Percentiles rank a stretch among this genome's conserved stretches.
These are phyloP conservation scores for Antennarius striatus DNA, from an alignment of 2,113 vertebrate species.

Conservation along the genomic window DNA sequence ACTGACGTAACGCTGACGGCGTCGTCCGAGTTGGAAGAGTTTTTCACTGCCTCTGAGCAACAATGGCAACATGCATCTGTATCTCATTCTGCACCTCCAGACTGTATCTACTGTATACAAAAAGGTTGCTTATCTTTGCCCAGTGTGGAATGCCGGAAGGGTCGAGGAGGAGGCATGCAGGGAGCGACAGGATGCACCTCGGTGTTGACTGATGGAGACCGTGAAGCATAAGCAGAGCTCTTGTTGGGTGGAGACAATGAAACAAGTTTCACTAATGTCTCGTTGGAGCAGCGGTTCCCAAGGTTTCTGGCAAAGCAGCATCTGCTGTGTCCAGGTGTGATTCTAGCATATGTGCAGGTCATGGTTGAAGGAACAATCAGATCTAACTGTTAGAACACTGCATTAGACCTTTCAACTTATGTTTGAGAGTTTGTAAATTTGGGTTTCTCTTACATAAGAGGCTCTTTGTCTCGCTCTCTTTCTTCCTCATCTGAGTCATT, in stretches of 20 bases:
- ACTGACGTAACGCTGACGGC: slow-evolving; percentile 36
- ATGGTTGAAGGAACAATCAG: no score
- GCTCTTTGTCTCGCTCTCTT: background rate
- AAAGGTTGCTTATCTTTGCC: slow-evolving; percentile 36
- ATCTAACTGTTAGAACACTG: no score
- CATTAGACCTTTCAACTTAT: no score
- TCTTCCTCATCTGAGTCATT: background rate
- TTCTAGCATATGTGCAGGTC: no score
- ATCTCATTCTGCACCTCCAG: slow-evolving; percentile 49
- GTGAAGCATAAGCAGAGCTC: slow-evolving; percentile 19
- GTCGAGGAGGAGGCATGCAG: slow-evolving; percentile 20
- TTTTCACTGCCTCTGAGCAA: slow-evolving; percentile 44
- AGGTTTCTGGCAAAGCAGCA: background rate
- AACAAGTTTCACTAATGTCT: background rate
- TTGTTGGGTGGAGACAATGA: background rate
- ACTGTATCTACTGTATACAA: slow-evolving; percentile 39
- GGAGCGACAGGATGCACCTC: slow-evolving; percentile 57
- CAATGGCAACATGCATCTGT: slow-evolving; percentile 36
- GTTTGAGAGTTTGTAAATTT: no score
- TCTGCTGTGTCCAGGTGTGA: background rate
- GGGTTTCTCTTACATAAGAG: no score
- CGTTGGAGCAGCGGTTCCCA: background rate
- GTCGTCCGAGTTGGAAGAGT: slow-evolving; percentile 40
- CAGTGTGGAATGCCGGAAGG: slow-evolving; percentile 54
- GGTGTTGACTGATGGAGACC: slow-evolving; percentile 46